Base-by-base conservation (phyloP, 2,797 vertebrate species). In the Coilia nasus region DNA sequence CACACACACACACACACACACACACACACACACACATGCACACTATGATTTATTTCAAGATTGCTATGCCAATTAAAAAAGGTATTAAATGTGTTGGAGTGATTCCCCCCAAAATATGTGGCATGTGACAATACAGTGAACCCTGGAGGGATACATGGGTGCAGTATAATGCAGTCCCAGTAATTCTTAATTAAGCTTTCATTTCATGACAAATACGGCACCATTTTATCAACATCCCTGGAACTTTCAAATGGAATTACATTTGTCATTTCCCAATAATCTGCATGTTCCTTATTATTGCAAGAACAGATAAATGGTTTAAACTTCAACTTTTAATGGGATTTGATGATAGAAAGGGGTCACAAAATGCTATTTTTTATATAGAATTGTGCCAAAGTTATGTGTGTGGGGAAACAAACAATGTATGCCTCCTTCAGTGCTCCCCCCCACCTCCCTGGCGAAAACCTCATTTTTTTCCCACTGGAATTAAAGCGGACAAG, bases 191-290 rank as follows among this genome's bases (percentile, higher is more conserved):
- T 92, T 92, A 90, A 85, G 80, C 88, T 64, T 86, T 91, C 90
- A 89, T 90, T 90, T 91, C 50, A 44, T 88, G 88, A 92, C 92
- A 90, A 92, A 89, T 82, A 44, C 41, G 54, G 60, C 81, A 87
- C 81, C 57, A 86, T 88, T 91, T 90, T 88, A 91, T 92, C 86
- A 87, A 80, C 89, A 88, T 90, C 86, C 64, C 82, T 88, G 83
- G 82, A 90, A 90, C 88, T 89, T 87, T 86, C 84, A 86, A 89
- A 92, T 90, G 84, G 87, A 93, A 91, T 93, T 93, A 93, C 85
- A 91, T 89, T 85, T 88, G 84, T 91, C 75, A 81, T 91, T 88
- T 91, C 89, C 89, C 89, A 88, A 62, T 91, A 87, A 92, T 91
- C 86, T 87, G 44, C 86, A 83, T 84, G 82, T 90, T 86, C 81